phyloP scores from a whole-genome alignment of 2,113 vertebrate species.

The Xyrauchen texanus region DNA sequence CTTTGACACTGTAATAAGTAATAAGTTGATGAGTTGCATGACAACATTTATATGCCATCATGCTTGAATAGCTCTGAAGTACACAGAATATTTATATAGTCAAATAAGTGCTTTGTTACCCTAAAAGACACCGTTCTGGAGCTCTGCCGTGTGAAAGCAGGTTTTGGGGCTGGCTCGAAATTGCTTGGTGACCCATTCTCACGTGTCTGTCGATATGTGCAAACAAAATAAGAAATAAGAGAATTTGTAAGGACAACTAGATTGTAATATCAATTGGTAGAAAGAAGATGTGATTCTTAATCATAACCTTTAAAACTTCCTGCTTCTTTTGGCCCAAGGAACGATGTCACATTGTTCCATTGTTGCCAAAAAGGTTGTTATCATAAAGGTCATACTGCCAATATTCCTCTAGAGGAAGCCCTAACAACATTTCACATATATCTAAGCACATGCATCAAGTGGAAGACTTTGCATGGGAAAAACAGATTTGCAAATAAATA shows the following conservation, averaged over 20 bases:
- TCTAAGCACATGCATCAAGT: too few relatives aligned
- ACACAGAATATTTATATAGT: not conserved
- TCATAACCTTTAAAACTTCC: not conserved
- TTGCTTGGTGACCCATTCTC: constrained; percentile 49
- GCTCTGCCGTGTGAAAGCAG: constrained; percentile 78
- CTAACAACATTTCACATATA: not conserved
- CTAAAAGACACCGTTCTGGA: constrained; percentile 86
- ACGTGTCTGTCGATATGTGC: constrained; percentile 47
- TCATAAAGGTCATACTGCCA: not conserved
- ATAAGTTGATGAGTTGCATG: not conserved
- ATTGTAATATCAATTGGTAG: too few relatives aligned
- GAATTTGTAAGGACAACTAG: not conserved
- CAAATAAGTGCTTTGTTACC: constrained; percentile 72
- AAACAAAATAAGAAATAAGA: not conserved
- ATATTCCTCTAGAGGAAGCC: not conserved
- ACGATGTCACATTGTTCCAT: not conserved
- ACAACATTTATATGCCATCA: not conserved
- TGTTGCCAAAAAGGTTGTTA: not conserved
- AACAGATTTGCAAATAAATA: not conserved
- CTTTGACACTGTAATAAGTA: not conserved
- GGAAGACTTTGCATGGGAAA: not conserved
- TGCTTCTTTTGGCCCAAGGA: too few relatives aligned
- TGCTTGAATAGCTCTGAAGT: not conserved
- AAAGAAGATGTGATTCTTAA: not conserved
- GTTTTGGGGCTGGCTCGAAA: constrained; percentile 65